Percentiles rank a stretch among this genome's conserved stretches.
phyloP scores from a whole-genome alignment of 2,797 vertebrate genomes.

The Esox lucius region DNA sequence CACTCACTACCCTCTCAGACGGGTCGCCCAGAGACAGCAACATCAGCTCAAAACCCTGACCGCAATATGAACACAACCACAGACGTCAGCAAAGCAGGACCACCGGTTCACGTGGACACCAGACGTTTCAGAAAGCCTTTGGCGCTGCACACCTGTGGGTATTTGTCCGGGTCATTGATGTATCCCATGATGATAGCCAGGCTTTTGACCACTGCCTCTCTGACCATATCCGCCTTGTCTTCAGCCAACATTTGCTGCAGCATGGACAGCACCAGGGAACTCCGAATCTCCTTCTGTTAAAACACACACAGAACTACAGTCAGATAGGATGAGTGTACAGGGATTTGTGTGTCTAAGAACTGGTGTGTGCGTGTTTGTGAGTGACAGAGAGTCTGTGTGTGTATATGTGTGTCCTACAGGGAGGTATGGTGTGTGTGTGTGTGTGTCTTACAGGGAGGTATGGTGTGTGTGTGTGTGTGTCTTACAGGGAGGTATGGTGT shows the following conservation, averaged over 20 bases:
- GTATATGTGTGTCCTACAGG: constrained; percentile 80
- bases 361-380: no score
- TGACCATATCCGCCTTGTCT: constrained; percentile 97
- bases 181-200: constrained; percentile 97
- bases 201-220: constrained; percentile 98
- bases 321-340: background rate
- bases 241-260: constrained; percentile 98
- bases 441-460: no score
- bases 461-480: no score
- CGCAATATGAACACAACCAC: constrained; percentile 1
- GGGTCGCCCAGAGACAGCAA: constrained; percentile 92
- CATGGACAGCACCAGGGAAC: constrained; percentile 97
- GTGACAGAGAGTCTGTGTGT: background rate
- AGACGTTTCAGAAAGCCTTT: background rate
- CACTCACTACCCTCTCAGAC: constrained; percentile 94
- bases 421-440: constrained; percentile 75
- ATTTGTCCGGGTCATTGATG: constrained; percentile 97
- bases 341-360: no score
- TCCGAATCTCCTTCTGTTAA: constrained; percentile 95
- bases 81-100: background rate
- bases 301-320: constrained; percentile 13
- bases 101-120: background rate
- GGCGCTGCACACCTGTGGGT: constrained; percentile 92
- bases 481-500: no score
- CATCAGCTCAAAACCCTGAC: constrained; percentile 94